Percentiles rank a stretch among this genome's conserved stretches.
phyloP scores from a whole-genome alignment of 2,797 vertebrate genomes.

The Pseudochirops cupreus region DNA sequence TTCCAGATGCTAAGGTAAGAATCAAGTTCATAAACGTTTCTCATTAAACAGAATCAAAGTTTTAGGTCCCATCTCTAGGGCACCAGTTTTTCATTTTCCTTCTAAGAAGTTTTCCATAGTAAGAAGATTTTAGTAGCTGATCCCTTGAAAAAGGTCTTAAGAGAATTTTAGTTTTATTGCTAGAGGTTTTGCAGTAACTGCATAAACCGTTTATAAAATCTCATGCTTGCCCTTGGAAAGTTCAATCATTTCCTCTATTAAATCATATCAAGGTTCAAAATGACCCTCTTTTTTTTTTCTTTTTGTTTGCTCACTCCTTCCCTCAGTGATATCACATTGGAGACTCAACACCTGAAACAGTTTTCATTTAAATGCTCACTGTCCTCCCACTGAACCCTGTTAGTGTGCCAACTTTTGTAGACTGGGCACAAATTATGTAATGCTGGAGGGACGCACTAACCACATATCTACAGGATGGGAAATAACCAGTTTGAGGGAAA shows the following conservation, averaged over 20 bases:
- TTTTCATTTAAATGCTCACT: constrained; percentile 42
- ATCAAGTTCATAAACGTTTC: constrained; percentile 62
- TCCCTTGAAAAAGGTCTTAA: constrained; percentile 55
- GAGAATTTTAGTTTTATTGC: constrained; percentile 70
- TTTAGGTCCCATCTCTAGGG: constrained; percentile 51
- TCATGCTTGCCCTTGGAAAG: constrained; percentile 60
- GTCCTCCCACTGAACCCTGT: constrained; percentile 31
- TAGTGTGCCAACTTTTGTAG: constrained; percentile 51
- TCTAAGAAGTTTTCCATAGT: constrained; percentile 58
- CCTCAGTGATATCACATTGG: not conserved
- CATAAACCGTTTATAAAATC: constrained; percentile 65
- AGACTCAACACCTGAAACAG: constrained; percentile 25
- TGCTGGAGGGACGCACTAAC: constrained; percentile 25
- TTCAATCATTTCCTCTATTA: constrained; percentile 59
- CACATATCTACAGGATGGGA: constrained; percentile 25
- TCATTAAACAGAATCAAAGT: constrained; percentile 59
- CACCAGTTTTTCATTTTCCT: constrained; percentile 49
- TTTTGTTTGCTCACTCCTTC: constrained; percentile 49
- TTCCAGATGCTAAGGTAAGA: constrained; percentile 48
- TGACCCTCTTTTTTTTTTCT: constrained; percentile 33
- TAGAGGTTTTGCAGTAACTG: constrained; percentile 58
- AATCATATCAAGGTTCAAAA: constrained; percentile 24
- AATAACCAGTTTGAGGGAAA: constrained; percentile 35
- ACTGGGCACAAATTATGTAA: constrained; percentile 45
- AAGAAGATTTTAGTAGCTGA: constrained; percentile 63